phyloP scores from a whole-genome alignment of 2,888 invertebrate genomes.

The Hirtodrosophila trivittata region DNA sequence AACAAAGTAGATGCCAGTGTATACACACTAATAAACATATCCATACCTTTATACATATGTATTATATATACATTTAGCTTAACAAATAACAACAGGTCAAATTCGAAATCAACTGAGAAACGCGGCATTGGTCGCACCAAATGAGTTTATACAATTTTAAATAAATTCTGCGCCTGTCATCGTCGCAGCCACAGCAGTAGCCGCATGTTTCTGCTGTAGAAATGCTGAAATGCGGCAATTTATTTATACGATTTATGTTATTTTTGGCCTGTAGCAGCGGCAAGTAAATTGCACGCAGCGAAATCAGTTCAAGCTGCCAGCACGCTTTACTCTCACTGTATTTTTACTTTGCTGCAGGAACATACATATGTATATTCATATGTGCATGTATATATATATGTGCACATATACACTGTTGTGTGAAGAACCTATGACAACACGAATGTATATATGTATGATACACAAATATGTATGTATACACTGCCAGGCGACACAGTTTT shows the following conservation, averaged over 20 bases:
- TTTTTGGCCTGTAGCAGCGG: constrained; percentile 50
- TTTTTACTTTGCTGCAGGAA: constrained; percentile 3
- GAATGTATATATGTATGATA: constrained; percentile 8
- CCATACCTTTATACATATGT: background rate
- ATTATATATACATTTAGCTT: constrained; percentile 2
- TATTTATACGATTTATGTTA: constrained; percentile 58
- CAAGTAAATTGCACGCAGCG: constrained; percentile 57
- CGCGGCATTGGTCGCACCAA: constrained; percentile 23
- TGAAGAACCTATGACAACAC: constrained; percentile 55
- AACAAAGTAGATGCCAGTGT: constrained; percentile 61
- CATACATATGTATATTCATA: constrained; percentile 8
- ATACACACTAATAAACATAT: constrained; percentile 20
- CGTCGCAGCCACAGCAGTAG: constrained; percentile 46
- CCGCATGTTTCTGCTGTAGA: constrained; percentile 18
- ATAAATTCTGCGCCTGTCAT: constrained; percentile 57
- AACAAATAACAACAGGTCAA: constrained; percentile 60
- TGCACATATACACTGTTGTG: background rate
- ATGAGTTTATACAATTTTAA: constrained; percentile 38
- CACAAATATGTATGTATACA: constrained; percentile 20
- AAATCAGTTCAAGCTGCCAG: constrained; percentile 53
- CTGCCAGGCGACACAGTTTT: constrained; percentile 50
- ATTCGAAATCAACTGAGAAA: constrained; percentile 41
- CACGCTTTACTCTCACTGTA: constrained; percentile 17
- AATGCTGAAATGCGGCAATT: constrained; percentile 62
- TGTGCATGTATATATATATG: constrained; percentile 8